Percentiles rank a stretch among this genome's conserved stretches.
Evolutionary conservation across 2,113 vertebrate species (phyloP).

Genomic region (Mobula hypostoma): DNA sequence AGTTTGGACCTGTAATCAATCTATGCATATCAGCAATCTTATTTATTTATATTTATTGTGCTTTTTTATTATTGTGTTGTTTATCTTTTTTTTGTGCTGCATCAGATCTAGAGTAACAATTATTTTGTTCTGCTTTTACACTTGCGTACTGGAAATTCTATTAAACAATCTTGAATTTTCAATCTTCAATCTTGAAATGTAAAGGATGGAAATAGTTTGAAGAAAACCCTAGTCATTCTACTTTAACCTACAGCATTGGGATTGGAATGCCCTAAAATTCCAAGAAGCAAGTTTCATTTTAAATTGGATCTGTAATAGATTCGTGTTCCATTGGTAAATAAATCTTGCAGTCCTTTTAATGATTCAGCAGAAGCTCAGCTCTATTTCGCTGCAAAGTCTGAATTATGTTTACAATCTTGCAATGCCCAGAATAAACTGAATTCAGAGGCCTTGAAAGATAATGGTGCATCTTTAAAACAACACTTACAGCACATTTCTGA

Average conservation of each 20-base stretch:
- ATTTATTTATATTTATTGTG: no score
- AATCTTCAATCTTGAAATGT: no score
- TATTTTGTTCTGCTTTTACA: no score
- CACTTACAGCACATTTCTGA: background rate
- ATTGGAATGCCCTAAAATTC: background rate
- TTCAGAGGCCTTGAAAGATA: background rate
- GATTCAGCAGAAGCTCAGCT: background rate
- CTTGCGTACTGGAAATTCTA: no score
- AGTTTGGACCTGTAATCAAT: no score
- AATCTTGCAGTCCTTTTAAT: background rate
- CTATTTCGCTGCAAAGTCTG: background rate
- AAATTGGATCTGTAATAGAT: background rate
- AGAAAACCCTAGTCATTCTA: background rate
- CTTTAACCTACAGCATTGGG: background rate
- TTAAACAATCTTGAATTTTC: no score
- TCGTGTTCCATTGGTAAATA: background rate
- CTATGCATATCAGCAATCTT: no score
- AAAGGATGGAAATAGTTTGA: background rate
- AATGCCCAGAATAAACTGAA: background rate
- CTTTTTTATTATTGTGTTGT: no score
- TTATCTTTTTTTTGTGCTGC: no score
- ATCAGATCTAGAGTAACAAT: no score
- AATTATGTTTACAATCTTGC: background rate
- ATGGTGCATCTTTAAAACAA: background rate
- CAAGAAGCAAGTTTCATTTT: background rate